Evolutionary conservation across 2,113 vertebrate species (phyloP).

Genomic region (Naja naja): DNA sequence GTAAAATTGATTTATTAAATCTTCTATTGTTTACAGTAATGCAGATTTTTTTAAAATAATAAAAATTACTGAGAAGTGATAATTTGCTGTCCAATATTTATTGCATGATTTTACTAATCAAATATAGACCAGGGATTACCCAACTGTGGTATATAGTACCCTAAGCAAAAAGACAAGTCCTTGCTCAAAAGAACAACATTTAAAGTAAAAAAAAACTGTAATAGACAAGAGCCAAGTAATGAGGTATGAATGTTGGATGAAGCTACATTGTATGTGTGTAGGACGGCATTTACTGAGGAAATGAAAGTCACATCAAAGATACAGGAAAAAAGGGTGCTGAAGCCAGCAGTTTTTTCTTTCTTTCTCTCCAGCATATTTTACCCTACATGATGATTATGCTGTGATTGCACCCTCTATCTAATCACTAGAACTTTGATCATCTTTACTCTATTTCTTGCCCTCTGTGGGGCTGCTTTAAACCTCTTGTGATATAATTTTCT

Average conservation of each 20-base stretch:
- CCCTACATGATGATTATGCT: neutral
- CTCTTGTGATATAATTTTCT: neutral
- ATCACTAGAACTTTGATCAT: conserved; percentile 16
- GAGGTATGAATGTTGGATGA: neutral
- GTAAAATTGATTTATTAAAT: neutral
- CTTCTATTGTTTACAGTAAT: neutral
- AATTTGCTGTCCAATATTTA: neutral
- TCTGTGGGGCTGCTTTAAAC: neutral
- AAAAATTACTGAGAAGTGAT: neutral
- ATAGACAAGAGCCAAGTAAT: neutral
- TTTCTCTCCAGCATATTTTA: neutral
- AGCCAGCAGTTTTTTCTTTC: neutral
- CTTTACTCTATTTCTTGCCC: neutral
- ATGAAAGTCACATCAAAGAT: neutral
- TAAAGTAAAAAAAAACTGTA: neutral
- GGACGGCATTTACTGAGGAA: neutral
- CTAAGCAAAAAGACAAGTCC: neutral
- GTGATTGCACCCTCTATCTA: neutral
- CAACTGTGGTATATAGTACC: neutral
- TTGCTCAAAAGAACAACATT: neutral
- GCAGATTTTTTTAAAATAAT: neutral
- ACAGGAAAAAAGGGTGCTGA: neutral
- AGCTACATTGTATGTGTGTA: neutral
- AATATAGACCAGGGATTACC: neutral
- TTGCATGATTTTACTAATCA: neutral